Base-by-base conservation (phyloP, 2,113 vertebrate genomes). In the Agelaius phoeniceus region DNA sequence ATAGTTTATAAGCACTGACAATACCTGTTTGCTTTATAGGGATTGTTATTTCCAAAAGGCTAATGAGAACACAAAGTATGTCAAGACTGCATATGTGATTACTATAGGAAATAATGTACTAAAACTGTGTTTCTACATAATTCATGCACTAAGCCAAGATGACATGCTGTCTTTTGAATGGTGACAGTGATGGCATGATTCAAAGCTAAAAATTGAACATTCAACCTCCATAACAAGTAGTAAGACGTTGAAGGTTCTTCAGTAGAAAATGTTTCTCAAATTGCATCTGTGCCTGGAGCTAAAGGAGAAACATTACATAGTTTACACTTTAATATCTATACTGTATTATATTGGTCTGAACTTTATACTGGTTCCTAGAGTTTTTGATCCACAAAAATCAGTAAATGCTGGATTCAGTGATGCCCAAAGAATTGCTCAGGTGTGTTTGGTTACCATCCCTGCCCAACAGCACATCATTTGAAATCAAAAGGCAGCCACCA, bases 171-270 rank as follows among this genome's bases (percentile, higher is more conserved):
- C 74, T 91, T 89, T 74, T 67, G 52, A 84, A 63, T 52, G 39
- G 39, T 78, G 61, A 84, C 80, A 89, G 65, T 28, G 39, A 74
- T 81, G 22, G 51, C 44, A 77, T 26, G 49, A 89, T 52, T 96
- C 39, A 71, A 79, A 91, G 68, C 43, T 84, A 44, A 65, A 94
- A 84, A 66, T 10, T 8, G 23, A 46, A n/a, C 33, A 74, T 71
- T 81, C 65, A 35, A 77, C 41, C 52, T 84, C 51, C 43, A 39
- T 62, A 91, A 89, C 52, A 89, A 81, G 67, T 39, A 75, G 16
- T 65, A 84, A 75, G 37, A 49, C 0, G 0, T 13, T 61, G 46
- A 74, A 91, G 4, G 5, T 87, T 93, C 81, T 71, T 68, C 15
- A 71, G 73, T 23, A 74, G 76, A 85, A 89, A 86, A 62, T 10